These are phyloP conservation scores for Xestia sexstrigata DNA, from an alignment of 2,888 invertebrate genomes.

Conservation along the genomic window DNA sequence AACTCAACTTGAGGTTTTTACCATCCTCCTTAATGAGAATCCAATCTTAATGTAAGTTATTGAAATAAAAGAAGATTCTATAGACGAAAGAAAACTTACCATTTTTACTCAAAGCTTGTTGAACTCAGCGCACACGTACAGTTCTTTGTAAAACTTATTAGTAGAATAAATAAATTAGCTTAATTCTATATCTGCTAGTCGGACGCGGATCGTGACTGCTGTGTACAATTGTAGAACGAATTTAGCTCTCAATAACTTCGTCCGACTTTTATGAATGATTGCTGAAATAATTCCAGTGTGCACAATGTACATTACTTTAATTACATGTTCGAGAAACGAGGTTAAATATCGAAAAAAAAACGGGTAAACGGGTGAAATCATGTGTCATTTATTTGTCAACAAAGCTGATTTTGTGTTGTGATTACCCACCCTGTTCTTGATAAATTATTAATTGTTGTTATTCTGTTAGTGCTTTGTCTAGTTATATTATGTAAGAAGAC, in stretches of 20 bases:
- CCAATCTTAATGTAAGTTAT: not conserved
- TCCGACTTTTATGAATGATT: too few relatives aligned
- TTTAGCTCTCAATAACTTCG: not conserved
- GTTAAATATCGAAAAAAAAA: too few relatives aligned
- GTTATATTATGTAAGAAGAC: not conserved
- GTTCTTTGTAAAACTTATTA: conserved; percentile 5
- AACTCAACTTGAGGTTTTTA: not conserved
- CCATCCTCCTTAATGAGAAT: not conserved
- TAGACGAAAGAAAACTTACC: not conserved
- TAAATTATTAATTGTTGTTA: not conserved
- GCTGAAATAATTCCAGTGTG: too few relatives aligned
- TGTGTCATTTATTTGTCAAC: not conserved
- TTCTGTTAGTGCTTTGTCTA: not conserved
- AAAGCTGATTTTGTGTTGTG: not conserved
- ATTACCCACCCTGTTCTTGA: not conserved
- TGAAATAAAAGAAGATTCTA: not conserved
- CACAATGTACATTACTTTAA: too few relatives aligned
- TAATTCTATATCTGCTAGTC: conserved; percentile 15
- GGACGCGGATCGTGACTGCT: conserved; percentile 3
- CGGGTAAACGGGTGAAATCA: not conserved
- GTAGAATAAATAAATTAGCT: conserved; percentile 7
- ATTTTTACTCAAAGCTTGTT: not conserved
- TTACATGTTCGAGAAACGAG: too few relatives aligned
- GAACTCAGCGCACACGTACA: not conserved
- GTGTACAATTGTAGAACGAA: conserved; percentile 1